Percentiles rank a stretch among this genome's conserved stretches.
Evolutionary conservation across 1,140 invertebrate species (phyloP).

Genomic region (Drosophila bipectinata): DNA sequence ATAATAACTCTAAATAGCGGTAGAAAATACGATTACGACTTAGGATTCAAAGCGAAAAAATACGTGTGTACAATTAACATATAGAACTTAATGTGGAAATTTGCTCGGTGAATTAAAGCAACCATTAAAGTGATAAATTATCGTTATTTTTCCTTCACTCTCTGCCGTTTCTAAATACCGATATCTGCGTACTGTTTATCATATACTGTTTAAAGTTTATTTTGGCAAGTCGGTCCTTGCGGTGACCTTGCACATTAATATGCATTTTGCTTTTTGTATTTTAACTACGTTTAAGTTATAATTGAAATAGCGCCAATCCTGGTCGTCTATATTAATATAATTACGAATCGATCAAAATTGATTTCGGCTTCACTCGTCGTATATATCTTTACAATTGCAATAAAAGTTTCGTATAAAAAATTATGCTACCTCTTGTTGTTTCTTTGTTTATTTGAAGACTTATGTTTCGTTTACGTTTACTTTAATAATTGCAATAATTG

Average conservation of each 20-base stretch:
- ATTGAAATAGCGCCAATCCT: slow-evolving; percentile 79
- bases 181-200: slow-evolving; percentile 36
- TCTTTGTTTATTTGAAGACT: slow-evolving; percentile 51
- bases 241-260: slow-evolving; percentile 49
- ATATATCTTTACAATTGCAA: slow-evolving; percentile 70
- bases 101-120: slow-evolving; percentile 30
- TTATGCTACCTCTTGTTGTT: slow-evolving; percentile 69
- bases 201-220: slow-evolving; percentile 54
- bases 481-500: slow-evolving; percentile 66
- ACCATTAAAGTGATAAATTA: slow-evolving; percentile 15
- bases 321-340: slow-evolving; percentile 50
- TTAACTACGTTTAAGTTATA: slow-evolving; percentile 68
- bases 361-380: slow-evolving; percentile 36
- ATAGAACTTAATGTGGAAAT: slow-evolving; percentile 51
- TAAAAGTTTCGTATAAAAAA: slow-evolving; percentile 81
- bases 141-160: slow-evolving; percentile 7
- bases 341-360: slow-evolving; percentile 59
- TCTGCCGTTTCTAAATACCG: slow-evolving; percentile 9
- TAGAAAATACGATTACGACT: slow-evolving; percentile 62
- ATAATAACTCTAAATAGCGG: slow-evolving; percentile 54
- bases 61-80: slow-evolving; percentile 35
- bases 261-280: slow-evolving; percentile 56
- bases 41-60: slow-evolving; percentile 52
- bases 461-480: slow-evolving; percentile 58
- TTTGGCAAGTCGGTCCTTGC: slow-evolving; percentile 35